Evolutionary conservation across 2,888 invertebrate species (phyloP).

Genomic region (Drosophila sordidula): DNA sequence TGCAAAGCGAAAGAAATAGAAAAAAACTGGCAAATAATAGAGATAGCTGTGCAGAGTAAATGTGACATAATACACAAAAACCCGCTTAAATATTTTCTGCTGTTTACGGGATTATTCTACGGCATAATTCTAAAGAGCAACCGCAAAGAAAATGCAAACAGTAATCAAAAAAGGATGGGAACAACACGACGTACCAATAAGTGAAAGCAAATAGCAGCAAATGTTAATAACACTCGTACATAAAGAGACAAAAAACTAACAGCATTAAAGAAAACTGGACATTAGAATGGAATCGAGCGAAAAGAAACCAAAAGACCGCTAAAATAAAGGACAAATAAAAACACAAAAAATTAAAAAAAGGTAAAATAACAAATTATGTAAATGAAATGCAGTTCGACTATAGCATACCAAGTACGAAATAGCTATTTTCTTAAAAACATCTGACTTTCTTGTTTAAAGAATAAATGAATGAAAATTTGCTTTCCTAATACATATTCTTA

Average conservation of each 20-base stretch:
- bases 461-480: too few species aligned
- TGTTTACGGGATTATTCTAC: neutral
- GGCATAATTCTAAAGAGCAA: neutral
- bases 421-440: too few species aligned
- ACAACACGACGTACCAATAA: neutral
- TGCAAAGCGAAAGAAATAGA: neutral
- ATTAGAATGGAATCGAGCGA: neutral
- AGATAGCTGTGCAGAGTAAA: neutral
- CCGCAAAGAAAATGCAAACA: neutral
- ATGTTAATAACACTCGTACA: neutral
- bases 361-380: neutral
- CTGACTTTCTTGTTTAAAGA: too few species aligned
- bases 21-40: neutral
- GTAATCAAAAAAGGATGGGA: neutral
- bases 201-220: neutral
- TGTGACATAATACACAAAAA: neutral
- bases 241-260: neutral
- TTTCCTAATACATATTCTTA: too few species aligned
- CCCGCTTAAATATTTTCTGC: neutral
- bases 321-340: neutral
- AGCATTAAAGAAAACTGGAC: neutral
- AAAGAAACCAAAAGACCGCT: neutral
- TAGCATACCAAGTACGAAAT: too few species aligned
- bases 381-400: neutral
- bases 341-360: too few species aligned